Percentiles rank a stretch among this genome's conserved stretches.
Evolutionary conservation across 1,140 invertebrate species (phyloP).

Genomic region (Zaprionus vittiger): DNA sequence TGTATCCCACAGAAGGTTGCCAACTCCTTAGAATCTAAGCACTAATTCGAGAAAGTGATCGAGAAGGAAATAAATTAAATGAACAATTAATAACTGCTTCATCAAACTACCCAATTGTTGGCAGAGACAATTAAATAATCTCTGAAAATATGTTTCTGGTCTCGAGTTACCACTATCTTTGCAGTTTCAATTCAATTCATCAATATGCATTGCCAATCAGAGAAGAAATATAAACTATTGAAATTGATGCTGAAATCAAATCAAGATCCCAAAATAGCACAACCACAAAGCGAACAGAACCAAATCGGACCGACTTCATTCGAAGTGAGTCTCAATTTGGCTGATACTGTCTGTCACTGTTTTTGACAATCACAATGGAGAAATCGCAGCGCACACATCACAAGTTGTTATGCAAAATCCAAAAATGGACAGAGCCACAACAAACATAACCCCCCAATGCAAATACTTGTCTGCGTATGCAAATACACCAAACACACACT

Average conservation of each 20-base stretch:
- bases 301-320: background rate
- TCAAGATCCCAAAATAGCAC: slow-evolving; percentile 9
- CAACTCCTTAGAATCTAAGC: background rate
- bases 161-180: background rate
- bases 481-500: slow-evolving; percentile 14
- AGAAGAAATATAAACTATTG: slow-evolving; percentile 4
- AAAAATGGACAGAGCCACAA: slow-evolving; percentile 13
- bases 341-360: slow-evolving; percentile 31
- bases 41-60: background rate
- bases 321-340: slow-evolving; percentile 23
- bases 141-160: background rate
- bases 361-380: slow-evolving; percentile 36
- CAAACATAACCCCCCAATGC: slow-evolving; percentile 1
- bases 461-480: slow-evolving; percentile 20
- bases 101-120: too few relatives aligned
- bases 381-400: slow-evolving; percentile 20
- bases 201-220: slow-evolving; percentile 21
- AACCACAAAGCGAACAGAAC: background rate
- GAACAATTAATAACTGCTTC: background rate
- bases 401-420: slow-evolving; percentile 18
- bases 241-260: slow-evolving; percentile 14
- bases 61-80: background rate
- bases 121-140: background rate
- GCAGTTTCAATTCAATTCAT: slow-evolving; percentile 10
- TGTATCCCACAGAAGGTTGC: background rate